Base-by-base conservation (phyloP, 2,797 vertebrate species). In the Lateolabrax maculatus region DNA sequence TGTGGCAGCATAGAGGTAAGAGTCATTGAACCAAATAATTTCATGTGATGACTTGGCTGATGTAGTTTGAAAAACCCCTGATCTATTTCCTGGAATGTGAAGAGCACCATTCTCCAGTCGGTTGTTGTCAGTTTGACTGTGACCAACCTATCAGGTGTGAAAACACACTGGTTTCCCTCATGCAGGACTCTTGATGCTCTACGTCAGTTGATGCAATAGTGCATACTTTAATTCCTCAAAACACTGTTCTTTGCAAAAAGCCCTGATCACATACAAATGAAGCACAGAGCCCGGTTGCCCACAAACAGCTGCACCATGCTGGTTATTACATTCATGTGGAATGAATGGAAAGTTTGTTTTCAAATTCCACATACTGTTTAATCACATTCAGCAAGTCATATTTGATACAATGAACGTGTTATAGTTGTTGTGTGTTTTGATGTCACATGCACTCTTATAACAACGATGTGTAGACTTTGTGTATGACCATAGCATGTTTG, bases 111-210 rank as follows among this genome's bases (percentile, higher is more conserved):
- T 12, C 29, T 57, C 37, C 67, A 31, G 51, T 15, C 19, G n/a
- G 55, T 4, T 68, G 57, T 61, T 12, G 34, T 36, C 31, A 52
- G 57, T 56, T 48, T 46, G 29, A 65, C 49, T 64, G 39, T 63
- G 58, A 73, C 49, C 48, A 37, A 27, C 36, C 74, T 61, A 46
- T 27, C 57, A 61, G 46, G 65, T 75, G 64, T 69, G 65, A 61
- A n/a, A 21, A 18, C 74, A 23, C 46, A 41, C 63, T 11, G 16
- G 19, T 41, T 49, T 41, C 63, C 63, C 53, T 58, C 62, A 60
- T 68, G 64, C 46, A 67, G 46, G 44, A 73, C 18, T 39, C 57
- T 11, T 31, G 19, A 43, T 12, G 29, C 52, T 55, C 51, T 51
- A 2, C 7, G 18, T 61, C 70, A 62, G 19, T 41, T 41, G 62